phyloP scores from a whole-genome alignment of 2,888 invertebrate genomes.

The Troilus luridus region DNA sequence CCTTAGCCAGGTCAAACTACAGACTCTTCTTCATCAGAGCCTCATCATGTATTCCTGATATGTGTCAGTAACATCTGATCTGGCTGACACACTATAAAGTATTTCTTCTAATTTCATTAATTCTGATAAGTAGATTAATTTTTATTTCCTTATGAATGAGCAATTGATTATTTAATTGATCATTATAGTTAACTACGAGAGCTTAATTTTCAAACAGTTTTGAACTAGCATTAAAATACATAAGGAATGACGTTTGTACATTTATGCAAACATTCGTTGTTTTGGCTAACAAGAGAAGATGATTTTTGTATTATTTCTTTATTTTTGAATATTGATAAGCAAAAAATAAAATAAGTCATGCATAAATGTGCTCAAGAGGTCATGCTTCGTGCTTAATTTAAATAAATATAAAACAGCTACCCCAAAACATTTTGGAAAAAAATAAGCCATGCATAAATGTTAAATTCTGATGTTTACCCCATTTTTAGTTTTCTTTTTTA shows the following conservation, averaged over 20 bases:
- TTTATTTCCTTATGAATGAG: background rate
- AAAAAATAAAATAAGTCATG: constrained; percentile 14
- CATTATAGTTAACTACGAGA: too few species aligned
- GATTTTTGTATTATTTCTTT: background rate
- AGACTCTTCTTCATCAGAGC: too few species aligned
- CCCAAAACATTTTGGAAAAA: constrained; percentile 8
- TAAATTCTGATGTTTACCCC: background rate
- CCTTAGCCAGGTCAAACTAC: too few species aligned
- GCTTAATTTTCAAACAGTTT: background rate
- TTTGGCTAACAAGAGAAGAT: background rate
- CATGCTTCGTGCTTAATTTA: constrained; percentile 45
- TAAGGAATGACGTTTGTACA: background rate
- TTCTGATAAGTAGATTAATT: background rate
- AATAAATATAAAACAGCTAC: background rate
- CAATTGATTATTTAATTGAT: background rate
- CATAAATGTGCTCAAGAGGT: constrained; percentile 45
- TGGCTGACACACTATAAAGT: background rate
- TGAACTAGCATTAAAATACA: background rate
- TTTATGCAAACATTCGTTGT: background rate
- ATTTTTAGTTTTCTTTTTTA: background rate
- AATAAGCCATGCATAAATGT: background rate
- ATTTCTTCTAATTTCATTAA: background rate
- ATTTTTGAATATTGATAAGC: background rate
- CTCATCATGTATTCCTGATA: too few species aligned
- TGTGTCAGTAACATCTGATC: too few species aligned